A percentile compares a stretch with the other conserved stretches of the same genome.
These are phyloP conservation scores for Plagodis dolabraria DNA, from an alignment of 2,888 invertebrate genomes.

Conservation along the genomic window DNA sequence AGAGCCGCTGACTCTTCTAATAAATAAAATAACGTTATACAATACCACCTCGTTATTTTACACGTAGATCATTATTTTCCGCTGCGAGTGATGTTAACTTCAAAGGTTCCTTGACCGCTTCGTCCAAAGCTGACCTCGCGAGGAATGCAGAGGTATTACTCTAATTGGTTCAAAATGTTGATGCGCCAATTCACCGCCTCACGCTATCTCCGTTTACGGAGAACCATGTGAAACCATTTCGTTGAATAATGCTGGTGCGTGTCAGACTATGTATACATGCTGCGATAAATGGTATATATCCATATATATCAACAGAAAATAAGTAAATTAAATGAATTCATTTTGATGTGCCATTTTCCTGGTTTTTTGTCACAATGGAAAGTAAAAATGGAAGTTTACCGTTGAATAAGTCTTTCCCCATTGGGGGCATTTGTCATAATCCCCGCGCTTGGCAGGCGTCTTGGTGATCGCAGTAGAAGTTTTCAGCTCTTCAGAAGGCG, in stretches of 20 bases:
- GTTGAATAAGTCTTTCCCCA: too few relatives aligned
- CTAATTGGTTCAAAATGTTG: constrained; percentile 6
- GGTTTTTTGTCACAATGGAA: neutral
- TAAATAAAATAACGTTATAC: too few relatives aligned
- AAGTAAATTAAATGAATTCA: neutral
- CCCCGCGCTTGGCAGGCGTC: too few relatives aligned
- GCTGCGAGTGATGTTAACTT: too few relatives aligned
- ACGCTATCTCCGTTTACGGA: constrained; percentile 21
- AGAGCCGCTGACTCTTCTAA: too few relatives aligned
- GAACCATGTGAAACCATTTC: constrained; percentile 34
- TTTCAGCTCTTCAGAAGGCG: too few relatives aligned
- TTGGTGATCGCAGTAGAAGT: too few relatives aligned
- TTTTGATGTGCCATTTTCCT: neutral
- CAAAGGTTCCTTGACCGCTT: too few relatives aligned
- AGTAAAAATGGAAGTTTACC: neutral
- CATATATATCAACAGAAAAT: neutral
- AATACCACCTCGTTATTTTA: too few relatives aligned
- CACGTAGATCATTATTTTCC: too few relatives aligned
- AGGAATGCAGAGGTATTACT: constrained; percentile 4
- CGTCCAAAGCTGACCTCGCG: neutral
- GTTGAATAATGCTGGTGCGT: constrained; percentile 29
- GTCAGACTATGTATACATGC: constrained; percentile 6
- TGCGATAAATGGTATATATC: neutral
- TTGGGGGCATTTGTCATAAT: too few relatives aligned
- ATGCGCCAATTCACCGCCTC: constrained; percentile 13